Evolutionary conservation across 2,888 invertebrate genomes (phyloP).

Genomic region (Diaprepes abbreviatus): DNA sequence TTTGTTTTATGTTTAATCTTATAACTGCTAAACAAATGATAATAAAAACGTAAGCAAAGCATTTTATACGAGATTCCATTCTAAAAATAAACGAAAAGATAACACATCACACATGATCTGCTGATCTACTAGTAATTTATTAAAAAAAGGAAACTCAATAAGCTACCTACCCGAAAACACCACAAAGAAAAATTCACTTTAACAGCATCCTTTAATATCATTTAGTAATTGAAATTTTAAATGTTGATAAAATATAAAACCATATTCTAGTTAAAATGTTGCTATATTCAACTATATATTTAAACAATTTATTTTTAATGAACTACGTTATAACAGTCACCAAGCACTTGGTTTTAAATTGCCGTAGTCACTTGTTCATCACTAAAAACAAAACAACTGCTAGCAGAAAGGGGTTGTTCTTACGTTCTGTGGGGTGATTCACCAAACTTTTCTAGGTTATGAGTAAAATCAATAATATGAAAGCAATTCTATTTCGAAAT

Average conservation of each 20-base stretch:
- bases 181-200: neutral
- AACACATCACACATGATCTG: neutral
- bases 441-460: slow-evolving; percentile 57
- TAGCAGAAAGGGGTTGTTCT: slow-evolving; percentile 26
- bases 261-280: slow-evolving; percentile 2
- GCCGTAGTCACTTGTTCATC: slow-evolving; percentile 1
- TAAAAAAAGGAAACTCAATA: neutral
- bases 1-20: neutral
- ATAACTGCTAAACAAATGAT: neutral
- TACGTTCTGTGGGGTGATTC: slow-evolving; percentile 44
- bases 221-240: neutral
- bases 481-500: slow-evolving; percentile 37
- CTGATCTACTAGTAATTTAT: neutral
- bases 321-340: neutral
- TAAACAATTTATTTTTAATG: no score
- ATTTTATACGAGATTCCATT: slow-evolving; percentile 12
- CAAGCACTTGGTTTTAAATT: slow-evolving; percentile 11
- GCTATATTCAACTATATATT: no score
- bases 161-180: slow-evolving; percentile 4
- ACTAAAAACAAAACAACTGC: slow-evolving; percentile 21
- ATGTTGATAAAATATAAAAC: neutral
- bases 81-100: slow-evolving; percentile 23
- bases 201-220: slow-evolving; percentile 7
- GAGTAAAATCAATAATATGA: slow-evolving; percentile 58
- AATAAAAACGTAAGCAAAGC: slow-evolving; percentile 2